Base-by-base conservation (phyloP, 2,797 vertebrate species). In the Poecilia velifera region DNA sequence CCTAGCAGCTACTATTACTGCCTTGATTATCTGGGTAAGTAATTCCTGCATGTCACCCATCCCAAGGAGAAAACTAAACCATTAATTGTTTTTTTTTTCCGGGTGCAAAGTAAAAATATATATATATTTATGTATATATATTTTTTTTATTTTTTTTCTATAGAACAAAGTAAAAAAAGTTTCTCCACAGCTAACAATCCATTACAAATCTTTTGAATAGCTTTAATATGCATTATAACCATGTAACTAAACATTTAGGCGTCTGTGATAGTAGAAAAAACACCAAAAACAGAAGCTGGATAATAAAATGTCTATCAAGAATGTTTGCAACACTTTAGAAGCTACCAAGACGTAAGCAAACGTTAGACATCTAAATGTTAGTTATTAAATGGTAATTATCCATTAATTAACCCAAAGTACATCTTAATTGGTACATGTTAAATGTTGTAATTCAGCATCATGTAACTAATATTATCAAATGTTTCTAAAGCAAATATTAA, bases 11-110 rank as follows among this genome's bases (percentile, higher is more conserved):
- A 95, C 92, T 46, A 39, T 78, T 36, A 5, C 86, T 0, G 79
- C 86, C 3, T 0, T 39, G 0, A 0, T 71, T 10, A 39, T 57
- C 51, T 86, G 84, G 91, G 96, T 96, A 83, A 93, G 92, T 74
- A 13, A 28, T 70, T 70, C 22, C 73, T 49, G 9, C n/a, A n/a
- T 20, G 16, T 25, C 47, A 62, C 16, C 2, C 12, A 66, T 31
- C 43, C 25, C 55, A 36, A 20, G 36, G 76, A 55, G 28, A 72
- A 76, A 49, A 16, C 12, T 47, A 6, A 31, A 2, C 25, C 8
- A 36, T 25, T 22, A 4, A n/a, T 2, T 43, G 6, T 28, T 28
- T 8, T 13, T 8, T 13, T 59, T 28, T 64, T 36, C 34, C 20
- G 7, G 9, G 16, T 34, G 31, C 4, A 10, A 62, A 34, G 31